Evolutionary conservation across 2,888 invertebrate species (phyloP).

Genomic region (Dasypolia templi): DNA sequence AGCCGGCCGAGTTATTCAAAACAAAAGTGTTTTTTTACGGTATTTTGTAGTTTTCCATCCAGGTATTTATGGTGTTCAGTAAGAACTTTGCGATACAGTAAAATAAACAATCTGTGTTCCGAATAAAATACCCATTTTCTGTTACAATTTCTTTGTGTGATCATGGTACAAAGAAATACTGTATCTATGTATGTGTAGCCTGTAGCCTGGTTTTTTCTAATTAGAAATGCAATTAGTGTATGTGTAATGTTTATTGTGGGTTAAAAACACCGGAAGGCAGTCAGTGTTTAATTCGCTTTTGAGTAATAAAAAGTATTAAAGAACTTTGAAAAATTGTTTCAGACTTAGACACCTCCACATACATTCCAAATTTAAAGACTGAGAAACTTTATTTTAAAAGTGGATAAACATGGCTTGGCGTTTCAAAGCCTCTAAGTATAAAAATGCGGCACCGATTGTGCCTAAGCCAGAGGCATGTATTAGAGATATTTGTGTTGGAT

Average conservation of each 20-base stretch:
- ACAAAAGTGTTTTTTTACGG: slow-evolving; percentile 83
- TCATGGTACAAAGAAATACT: slow-evolving; percentile 44
- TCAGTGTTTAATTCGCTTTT: slow-evolving; percentile 21
- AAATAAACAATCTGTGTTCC: slow-evolving; percentile 25
- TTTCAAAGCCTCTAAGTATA: slow-evolving; percentile 99
- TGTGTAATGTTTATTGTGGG: slow-evolving; percentile 63
- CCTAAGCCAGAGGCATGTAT: slow-evolving; percentile 98
- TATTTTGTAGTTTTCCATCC: slow-evolving; percentile 69
- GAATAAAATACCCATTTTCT: slow-evolving; percentile 40
- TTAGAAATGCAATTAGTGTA: slow-evolving; percentile 67
- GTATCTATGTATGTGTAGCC: slow-evolving; percentile 36
- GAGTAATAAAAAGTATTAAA: slow-evolving; percentile 11
- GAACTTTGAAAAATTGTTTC: slow-evolving; percentile 67
- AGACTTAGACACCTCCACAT: slow-evolving; percentile 69
- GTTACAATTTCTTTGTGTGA: slow-evolving; percentile 41
- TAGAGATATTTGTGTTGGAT: slow-evolving; percentile 97
- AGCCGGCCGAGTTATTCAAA: slow-evolving; percentile 87
- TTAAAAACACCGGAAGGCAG: slow-evolving; percentile 60
- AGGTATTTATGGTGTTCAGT: slow-evolving; percentile 43
- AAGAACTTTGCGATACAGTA: slow-evolving; percentile 26
- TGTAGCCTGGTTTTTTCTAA: slow-evolving; percentile 64
- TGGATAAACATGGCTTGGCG: slow-evolving; percentile 95
- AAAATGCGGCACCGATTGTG: slow-evolving; percentile 98
- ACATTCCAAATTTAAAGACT: slow-evolving; percentile 89
- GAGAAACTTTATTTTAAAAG: slow-evolving; percentile 79